Base-by-base conservation (phyloP, 2,113 vertebrate genomes). In the Anarrhichthys ocellatus region DNA sequence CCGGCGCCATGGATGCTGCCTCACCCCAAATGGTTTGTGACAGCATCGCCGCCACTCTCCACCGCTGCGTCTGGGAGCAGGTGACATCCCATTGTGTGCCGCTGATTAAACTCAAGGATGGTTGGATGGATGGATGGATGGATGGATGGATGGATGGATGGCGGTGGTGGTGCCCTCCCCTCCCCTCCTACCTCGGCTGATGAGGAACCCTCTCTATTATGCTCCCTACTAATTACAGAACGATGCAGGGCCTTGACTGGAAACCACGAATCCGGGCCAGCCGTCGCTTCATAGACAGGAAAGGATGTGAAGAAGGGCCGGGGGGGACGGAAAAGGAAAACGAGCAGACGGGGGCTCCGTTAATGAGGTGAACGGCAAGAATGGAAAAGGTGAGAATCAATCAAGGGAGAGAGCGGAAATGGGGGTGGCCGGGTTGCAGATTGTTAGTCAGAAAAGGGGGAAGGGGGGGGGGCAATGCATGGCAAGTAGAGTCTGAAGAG, bases 321-420 rank as follows among this genome's bases (percentile, higher is more conserved):
- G 29, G 4, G 44, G 9, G 36, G 69, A 82, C 24, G 3, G 73
- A 75, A 73, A 70, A 88, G 92, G 92, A 91, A 34, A 90, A 78
- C 34, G 84, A 87, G 73, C 85, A 84, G 89, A 87, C 50, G 82
- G 86, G 78, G 29, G 64, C 82, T 85, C 61, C 9, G 87, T 83
- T 94, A 94, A 95, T 95, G 94, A 94, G 94, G 94, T 94, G 93
- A 92, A 81, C 77, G 59, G 75, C 74, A 88, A 92, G 91, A 93
- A 94, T 91, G 90, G 88, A 85, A 93, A 92, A 95, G 94, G 94
- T 95, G 93, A 94, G 79, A 94, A 94, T 94, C 94, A 94, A 94
- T 94, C 94, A 93, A 77, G 68, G 81, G 68, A 87, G 88, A 89
- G 80, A 80, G 85, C 87, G 88, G 81, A 91, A 87, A 79, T 70